phyloP scores from a whole-genome alignment of 2,888 invertebrate genomes.

The Gerosis bhagava region DNA sequence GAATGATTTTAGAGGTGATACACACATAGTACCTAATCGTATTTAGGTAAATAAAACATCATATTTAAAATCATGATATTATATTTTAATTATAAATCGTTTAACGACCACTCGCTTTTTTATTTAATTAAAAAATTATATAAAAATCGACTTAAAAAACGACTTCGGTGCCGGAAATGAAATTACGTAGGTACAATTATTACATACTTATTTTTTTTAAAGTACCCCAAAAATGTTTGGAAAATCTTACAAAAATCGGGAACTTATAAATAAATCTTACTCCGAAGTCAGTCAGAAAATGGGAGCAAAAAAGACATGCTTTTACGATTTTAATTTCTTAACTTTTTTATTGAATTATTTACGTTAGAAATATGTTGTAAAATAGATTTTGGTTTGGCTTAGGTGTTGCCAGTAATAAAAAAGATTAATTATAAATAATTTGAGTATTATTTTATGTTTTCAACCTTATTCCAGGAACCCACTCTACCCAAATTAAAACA shows the following conservation, averaged over 20 bases:
- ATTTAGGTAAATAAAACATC: too few relatives aligned
- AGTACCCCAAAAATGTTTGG: conserved; percentile 6
- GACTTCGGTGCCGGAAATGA: conserved; percentile 8
- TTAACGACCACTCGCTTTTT: conserved; percentile 17
- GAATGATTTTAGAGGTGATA: too few relatives aligned
- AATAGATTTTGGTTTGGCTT: too few relatives aligned
- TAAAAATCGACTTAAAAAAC: conserved; percentile 10
- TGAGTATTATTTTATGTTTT: too few relatives aligned
- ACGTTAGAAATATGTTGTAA: too few relatives aligned
- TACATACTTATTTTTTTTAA: conserved; percentile 6
- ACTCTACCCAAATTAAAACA: too few relatives aligned
- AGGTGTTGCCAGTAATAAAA: too few relatives aligned
- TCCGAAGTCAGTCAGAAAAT: conserved; percentile 25
- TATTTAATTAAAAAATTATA: conserved; percentile 16
- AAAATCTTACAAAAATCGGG: conserved; percentile 22
- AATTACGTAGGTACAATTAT: too few relatives aligned
- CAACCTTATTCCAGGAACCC: too few relatives aligned
- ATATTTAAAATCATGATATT: conserved; percentile 5
- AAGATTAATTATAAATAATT: too few relatives aligned
- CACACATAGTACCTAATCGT: too few relatives aligned
- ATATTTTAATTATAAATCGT: conserved; percentile 21
- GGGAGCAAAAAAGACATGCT: neutral
- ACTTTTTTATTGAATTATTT: too few relatives aligned
- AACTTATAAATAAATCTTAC: conserved; percentile 16
- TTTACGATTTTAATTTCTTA: conserved; percentile 5